Evolutionary conservation across 2,113 vertebrate genomes (phyloP).

Genomic region (Albula glossodonta): DNA sequence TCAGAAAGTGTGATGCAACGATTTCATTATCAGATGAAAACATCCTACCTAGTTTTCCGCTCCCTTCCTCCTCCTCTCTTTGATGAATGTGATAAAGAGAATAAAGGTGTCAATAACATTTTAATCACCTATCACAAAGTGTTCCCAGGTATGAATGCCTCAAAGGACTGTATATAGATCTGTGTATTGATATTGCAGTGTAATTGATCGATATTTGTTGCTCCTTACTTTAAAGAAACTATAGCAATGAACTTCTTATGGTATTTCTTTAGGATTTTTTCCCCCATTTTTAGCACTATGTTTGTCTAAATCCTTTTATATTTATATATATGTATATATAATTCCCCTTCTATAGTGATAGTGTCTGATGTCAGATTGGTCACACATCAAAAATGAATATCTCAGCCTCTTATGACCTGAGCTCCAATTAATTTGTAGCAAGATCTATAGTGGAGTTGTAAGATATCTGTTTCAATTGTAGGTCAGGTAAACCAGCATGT

Average conservation of each 20-base stretch:
- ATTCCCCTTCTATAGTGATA: neutral
- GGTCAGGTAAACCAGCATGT: too few species aligned
- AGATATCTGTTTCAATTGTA: too few species aligned
- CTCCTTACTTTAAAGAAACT: too few species aligned
- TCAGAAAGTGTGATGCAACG: neutral
- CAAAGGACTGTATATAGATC: neutral
- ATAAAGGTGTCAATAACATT: neutral
- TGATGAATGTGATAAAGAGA: neutral
- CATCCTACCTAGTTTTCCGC: neutral
- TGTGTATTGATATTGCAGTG: neutral
- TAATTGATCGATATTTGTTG: too few species aligned
- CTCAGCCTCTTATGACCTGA: neutral
- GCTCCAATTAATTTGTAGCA: neutral
- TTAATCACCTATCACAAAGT: neutral
- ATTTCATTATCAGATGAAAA: neutral
- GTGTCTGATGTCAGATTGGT: neutral
- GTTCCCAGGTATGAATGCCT: neutral
- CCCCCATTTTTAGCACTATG: too few species aligned
- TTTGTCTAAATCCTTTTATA: too few species aligned
- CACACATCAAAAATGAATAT: neutral
- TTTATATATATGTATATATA: too few species aligned
- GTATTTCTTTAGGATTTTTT: too few species aligned
- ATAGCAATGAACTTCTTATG: too few species aligned
- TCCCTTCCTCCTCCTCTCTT: neutral
- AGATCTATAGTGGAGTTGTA: too few species aligned